Base-by-base conservation (phyloP, 2,888 invertebrate genomes). In the Drosophila austrosaltans region DNA sequence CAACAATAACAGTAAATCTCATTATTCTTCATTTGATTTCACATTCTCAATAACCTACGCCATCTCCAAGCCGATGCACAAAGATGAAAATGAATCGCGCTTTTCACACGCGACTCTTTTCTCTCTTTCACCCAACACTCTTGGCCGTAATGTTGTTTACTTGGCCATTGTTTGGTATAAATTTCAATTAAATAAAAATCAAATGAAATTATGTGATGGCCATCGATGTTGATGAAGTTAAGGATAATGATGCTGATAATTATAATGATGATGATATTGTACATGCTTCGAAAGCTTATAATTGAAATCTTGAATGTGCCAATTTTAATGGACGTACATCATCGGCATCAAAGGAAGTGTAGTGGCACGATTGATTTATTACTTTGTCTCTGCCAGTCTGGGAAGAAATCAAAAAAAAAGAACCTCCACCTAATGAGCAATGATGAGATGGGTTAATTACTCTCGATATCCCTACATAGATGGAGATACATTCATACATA, bases 1-100 rank as follows among this genome's bases (percentile, higher is more conserved):
- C 62, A 84, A 71, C 68, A 85, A 79, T 60, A 70, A 65, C 59
- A 71, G 68, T 69, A 85, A 85, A 75, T 86, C 81, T 75, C 89
- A 88, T 84, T 86, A 84, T 83, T 86, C 89, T 81, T 86, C 76
- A 86, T 88, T 88, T 83, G 81, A 86, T 83, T 83, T 82, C 76
- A 69, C 72, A 74, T 74, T 87, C 75, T 74, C 72, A 59, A 74
- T 59, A 59, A 22, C 8, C 40, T 10, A 5, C 12, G 5, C 56
- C n/a, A 30, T 32, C 39, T 54, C 36, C n/a, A 25, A 40, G 28
- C 59, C 59, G 44, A 28, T 40, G 22, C 22, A 48, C 48, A 48
- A 48, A 25, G 48, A 25, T 25, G 25, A 32, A 70, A 69, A 75
- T 73, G 73, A 73, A 63, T 76, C 63, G 71, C 63, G 76, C 56